These are phyloP conservation scores for Merluccius polli DNA, from an alignment of 2,797 vertebrate species.

Conservation along the genomic window DNA sequence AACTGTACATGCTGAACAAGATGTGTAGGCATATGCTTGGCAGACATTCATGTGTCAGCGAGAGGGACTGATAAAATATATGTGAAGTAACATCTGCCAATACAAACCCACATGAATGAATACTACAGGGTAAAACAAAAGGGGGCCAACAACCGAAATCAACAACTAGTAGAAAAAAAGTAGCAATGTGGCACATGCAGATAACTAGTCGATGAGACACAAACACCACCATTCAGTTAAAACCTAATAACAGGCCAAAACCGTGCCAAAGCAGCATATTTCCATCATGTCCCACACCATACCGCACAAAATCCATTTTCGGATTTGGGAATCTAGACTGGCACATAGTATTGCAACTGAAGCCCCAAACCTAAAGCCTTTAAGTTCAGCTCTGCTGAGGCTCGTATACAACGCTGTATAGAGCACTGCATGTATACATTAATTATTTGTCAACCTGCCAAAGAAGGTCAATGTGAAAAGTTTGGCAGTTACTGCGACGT, in stretches of 20 bases:
- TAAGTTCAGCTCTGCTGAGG: slow-evolving; percentile 31
- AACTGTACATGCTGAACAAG: slow-evolving; percentile 4
- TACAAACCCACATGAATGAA: slow-evolving; percentile 26
- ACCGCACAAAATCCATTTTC: neutral
- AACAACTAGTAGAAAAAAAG: slow-evolving; percentile 11
- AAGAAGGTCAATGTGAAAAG: slow-evolving; percentile 22
- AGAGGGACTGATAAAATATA: slow-evolving; percentile 16
- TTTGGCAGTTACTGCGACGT: slow-evolving; percentile 26
- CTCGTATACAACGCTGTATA: slow-evolving; percentile 8
- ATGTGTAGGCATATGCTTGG: slow-evolving; percentile 33
- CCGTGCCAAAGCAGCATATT: slow-evolving; percentile 1
- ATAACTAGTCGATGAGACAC: neutral
- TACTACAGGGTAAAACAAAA: slow-evolving; percentile 15
- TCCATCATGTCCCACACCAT: neutral
- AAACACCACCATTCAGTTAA: neutral
- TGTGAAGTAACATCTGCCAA: slow-evolving; percentile 36
- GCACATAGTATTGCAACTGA: slow-evolving; percentile 13
- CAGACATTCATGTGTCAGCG: slow-evolving; percentile 29
- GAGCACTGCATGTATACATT: slow-evolving; percentile 29
- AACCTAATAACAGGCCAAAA: neutral
- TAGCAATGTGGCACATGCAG: neutral
- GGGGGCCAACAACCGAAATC: neutral
- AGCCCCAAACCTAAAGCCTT: slow-evolving; percentile 21
- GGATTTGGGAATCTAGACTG: slow-evolving; percentile 3
- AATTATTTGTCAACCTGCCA: slow-evolving; percentile 32